Evolutionary conservation across 35 echinoderm and acorn worm species (phyloP), one percentile per base, ranked within the genome.

Genomic region (Ophiothrix spiculata): DNA sequence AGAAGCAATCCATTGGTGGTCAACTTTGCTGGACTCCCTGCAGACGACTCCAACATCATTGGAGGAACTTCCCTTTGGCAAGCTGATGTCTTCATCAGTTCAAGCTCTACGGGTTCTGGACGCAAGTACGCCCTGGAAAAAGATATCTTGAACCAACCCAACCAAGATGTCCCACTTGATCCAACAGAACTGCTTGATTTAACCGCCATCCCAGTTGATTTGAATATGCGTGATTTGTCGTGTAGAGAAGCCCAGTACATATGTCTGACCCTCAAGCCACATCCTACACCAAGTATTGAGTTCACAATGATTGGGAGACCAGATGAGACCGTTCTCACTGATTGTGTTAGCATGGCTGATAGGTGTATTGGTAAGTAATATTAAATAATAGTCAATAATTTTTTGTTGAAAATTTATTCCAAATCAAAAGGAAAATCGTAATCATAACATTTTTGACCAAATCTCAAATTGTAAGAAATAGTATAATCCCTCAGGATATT

Each of bases 241-340:
- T 94, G 92, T 75, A 83, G 85, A 49, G 83, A 94, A 49, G 83
- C 77, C 32, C 41, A 85, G 36, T 94, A 94, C 79, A 29, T 94
- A 4, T 94, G 92, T 81, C 13, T 94, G 54, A 75, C 82, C 21
- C 80, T 94, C 1, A 80, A 88, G 23, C 89, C 89, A 39, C 87
- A 92, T 77, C 39, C 74, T 14, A 56, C 60, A 32, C 32, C 90
- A 13, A 81, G 84, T 35, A 79, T 82, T 16, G 92, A 94, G 17
- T 94, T 85, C 46, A 86, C 85, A 63, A 80, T 94, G 45, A 38
- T 64, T 56, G 87, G 87, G 11, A 78, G 81, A 75, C 92, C 92
- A 81, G 83, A 94, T 40, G 79, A 90, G 23, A 77, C 29, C 16
- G 49, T 89, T 0, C 45, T 94, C 21, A 94, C 83, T 19, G 77